phyloP scores from a whole-genome alignment of 2,797 vertebrate species.

The Xenentodon cancila region DNA sequence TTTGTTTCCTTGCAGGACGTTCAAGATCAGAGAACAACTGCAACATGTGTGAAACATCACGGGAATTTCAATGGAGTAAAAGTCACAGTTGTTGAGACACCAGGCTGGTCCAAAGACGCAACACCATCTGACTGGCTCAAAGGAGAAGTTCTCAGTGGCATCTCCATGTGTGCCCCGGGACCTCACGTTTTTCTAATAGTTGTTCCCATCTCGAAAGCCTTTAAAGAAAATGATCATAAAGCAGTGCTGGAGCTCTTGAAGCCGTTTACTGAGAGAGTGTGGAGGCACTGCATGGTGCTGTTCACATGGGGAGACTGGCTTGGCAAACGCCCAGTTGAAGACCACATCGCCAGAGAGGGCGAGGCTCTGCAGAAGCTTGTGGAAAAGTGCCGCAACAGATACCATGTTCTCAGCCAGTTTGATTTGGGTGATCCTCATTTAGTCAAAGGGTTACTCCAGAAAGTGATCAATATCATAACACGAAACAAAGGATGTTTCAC shows the following conservation, averaged over 20 bases:
- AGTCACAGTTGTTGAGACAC: conserved; percentile 40
- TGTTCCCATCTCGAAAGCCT: conserved; percentile 40
- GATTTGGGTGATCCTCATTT: background rate
- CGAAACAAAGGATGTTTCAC: conserved; percentile 33
- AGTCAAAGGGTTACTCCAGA: background rate
- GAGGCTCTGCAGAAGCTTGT: conserved; percentile 34
- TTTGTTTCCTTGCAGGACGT: conserved; percentile 22
- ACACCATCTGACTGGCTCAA: background rate
- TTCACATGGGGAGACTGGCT: conserved; percentile 52
- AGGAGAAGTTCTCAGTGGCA: conserved; percentile 30
- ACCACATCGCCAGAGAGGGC: conserved; percentile 48
- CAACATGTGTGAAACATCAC: conserved; percentile 21
- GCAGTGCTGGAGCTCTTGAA: conserved; percentile 34
- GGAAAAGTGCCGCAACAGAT: conserved; percentile 48
- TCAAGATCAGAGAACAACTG: background rate
- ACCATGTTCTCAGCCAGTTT: conserved; percentile 18
- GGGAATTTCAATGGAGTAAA: background rate
- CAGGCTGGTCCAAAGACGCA: conserved; percentile 38
- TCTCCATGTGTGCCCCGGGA: conserved; percentile 45
- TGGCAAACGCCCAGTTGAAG: conserved; percentile 36
- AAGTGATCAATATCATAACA: rapidly evolving
- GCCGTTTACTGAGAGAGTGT: conserved; percentile 43
- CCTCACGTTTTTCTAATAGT: conserved; percentile 59
- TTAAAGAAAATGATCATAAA: conserved; percentile 42
- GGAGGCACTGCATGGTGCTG: conserved; percentile 56